These are phyloP conservation scores for Cyclophora albipunctata DNA, from an alignment of 2,888 invertebrate species.

Conservation along the genomic window DNA sequence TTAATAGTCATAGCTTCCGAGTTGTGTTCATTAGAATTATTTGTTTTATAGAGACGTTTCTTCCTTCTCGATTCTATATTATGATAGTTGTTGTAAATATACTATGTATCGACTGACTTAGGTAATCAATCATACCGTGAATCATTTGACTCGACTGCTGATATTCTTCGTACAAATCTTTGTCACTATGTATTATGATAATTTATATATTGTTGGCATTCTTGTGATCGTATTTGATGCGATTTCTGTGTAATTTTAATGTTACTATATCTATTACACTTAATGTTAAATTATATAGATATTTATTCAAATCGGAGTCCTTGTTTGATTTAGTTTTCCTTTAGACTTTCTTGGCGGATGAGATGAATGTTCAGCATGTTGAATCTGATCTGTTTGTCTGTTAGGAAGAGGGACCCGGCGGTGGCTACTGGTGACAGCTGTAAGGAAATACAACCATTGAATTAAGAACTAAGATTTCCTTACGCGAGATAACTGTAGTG, in stretches of 20 bases:
- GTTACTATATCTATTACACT: conserved; percentile 34
- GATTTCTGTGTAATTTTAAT: conserved; percentile 38
- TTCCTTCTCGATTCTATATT: conserved; percentile 12
- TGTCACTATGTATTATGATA: conserved; percentile 35
- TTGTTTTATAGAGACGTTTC: conserved; percentile 22
- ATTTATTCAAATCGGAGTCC: conserved; percentile 15
- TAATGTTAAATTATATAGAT: conserved; percentile 16
- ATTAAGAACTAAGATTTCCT: too few species aligned
- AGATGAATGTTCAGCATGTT: conserved; percentile 26
- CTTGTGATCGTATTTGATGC: conserved; percentile 52
- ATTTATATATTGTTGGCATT: conserved; percentile 41
- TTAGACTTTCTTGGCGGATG: conserved; percentile 11
- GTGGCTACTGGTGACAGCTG: conserved; percentile 40
- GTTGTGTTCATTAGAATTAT: conserved; percentile 45
- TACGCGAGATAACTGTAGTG: too few species aligned
- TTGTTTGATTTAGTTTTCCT: conserved; percentile 12
- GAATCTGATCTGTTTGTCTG: conserved; percentile 32
- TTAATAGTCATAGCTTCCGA: conserved; percentile 30
- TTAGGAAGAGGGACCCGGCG: conserved; percentile 28
- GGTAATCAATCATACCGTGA: conserved; percentile 30
- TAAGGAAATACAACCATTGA: conserved; percentile 13
- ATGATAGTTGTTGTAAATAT: conserved; percentile 10
- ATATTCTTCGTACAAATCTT: conserved; percentile 64
- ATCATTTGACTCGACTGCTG: conserved; percentile 43
- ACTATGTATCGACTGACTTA: conserved; percentile 45